A percentile compares a stretch with the other conserved stretches of the same genome.
Conservation (phyloP, 2,888 invertebrate genomes). For the Fragum sueziense region DNA sequence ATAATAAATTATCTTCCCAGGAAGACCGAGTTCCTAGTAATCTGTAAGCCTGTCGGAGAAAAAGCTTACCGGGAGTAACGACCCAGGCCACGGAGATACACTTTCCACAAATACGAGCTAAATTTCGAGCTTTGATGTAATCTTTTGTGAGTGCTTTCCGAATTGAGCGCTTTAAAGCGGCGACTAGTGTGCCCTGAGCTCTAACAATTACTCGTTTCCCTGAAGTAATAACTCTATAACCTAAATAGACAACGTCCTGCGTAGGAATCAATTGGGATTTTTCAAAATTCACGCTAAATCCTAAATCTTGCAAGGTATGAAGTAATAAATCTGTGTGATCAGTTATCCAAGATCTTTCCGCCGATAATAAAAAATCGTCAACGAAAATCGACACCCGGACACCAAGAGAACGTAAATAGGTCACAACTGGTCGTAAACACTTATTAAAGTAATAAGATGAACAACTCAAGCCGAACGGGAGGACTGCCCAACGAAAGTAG, state of each 20-base stretch:
- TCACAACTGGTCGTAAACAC: not conserved
- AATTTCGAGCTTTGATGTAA: not conserved
- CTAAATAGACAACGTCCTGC: not conserved
- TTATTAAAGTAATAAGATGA: constrained; percentile 33
- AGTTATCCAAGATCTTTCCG: not conserved
- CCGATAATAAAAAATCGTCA: constrained; percentile 25
- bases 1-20: not conserved
- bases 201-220: not conserved
- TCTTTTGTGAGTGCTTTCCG: not conserved
- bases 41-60: constrained; percentile 14
- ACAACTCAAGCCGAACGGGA: not conserved
- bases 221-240: too few species aligned
- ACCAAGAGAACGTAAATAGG: constrained; percentile 21
- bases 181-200: not conserved
- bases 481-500: not conserved
- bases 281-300: constrained; percentile 4
- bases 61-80: constrained; percentile 24
- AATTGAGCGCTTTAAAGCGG: constrained; percentile 9
- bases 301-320: constrained; percentile 2
- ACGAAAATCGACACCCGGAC: constrained; percentile 24
- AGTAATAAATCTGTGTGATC: not conserved
- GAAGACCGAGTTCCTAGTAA: not conserved
- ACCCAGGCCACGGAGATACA: constrained; percentile 26
- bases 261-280: not conserved
- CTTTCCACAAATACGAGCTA: constrained; percentile 21